Conservation (phyloP, 1,140 invertebrate genomes). For the Aricia agestis region DNA sequence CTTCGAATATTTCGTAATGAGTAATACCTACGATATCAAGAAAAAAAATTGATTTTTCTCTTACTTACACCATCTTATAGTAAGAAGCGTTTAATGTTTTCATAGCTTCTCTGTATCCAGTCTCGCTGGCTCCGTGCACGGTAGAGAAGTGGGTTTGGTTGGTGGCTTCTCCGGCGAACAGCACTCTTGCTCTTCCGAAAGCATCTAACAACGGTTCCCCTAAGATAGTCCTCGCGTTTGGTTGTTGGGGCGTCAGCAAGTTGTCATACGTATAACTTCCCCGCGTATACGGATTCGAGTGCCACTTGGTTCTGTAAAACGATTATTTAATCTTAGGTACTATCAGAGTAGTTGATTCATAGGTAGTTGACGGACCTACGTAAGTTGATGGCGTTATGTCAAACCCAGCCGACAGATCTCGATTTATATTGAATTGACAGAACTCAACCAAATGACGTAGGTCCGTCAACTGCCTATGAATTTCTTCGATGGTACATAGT, state of each 20-base stretch:
- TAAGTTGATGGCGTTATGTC: too few species aligned
- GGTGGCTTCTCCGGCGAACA: constrained; percentile 58
- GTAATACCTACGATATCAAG: too few species aligned
- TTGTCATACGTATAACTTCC: constrained; percentile 44
- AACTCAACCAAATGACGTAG: too few species aligned
- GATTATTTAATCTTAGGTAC: background rate
- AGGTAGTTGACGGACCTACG: too few species aligned
- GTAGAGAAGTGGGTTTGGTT: constrained; percentile 75
- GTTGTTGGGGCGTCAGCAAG: constrained; percentile 26
- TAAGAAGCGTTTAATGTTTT: constrained; percentile 29
- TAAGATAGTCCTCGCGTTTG: constrained; percentile 28
- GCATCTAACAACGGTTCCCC: constrained; percentile 30
- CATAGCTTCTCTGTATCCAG: constrained; percentile 75
- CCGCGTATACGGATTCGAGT: constrained; percentile 36
- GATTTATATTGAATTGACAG: too few species aligned
- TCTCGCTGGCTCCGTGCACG: constrained; percentile 78
- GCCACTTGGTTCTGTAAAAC: constrained; percentile 27
- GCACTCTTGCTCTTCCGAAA: constrained; percentile 28
- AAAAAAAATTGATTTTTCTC: too few species aligned
- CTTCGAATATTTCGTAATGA: too few species aligned
- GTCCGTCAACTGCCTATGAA: too few species aligned
- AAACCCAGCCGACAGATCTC: too few species aligned
- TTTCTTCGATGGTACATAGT: too few species aligned
- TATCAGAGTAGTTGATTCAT: too few species aligned
- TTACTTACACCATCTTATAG: too few species aligned